Percentiles rank a stretch among this genome's conserved stretches.
phyloP scores from a whole-genome alignment of 2,888 invertebrate genomes.

The Erebia palarica region DNA sequence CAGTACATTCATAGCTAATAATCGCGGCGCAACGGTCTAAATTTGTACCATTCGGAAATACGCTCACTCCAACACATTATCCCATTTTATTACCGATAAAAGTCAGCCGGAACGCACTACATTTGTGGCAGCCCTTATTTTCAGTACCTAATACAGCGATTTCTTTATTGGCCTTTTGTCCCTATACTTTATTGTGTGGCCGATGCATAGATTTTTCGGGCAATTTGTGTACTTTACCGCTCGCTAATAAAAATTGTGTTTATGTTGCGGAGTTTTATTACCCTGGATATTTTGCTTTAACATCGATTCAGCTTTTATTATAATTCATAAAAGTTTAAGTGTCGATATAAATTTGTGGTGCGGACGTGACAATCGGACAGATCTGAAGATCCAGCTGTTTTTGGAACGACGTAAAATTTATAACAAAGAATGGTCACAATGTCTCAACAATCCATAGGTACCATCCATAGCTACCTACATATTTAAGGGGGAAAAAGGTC shows the following conservation, averaged over 20 bases:
- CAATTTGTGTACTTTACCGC: conserved; percentile 71
- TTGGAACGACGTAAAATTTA: conserved; percentile 26
- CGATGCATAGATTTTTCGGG: conserved; percentile 73
- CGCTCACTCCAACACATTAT: conserved; percentile 79
- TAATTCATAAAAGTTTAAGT: conserved; percentile 66
- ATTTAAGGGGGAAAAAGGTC: background rate
- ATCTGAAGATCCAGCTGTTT: conserved; percentile 37
- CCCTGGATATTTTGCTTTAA: conserved; percentile 67
- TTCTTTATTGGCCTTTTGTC: conserved; percentile 70
- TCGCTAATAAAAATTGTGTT: conserved; percentile 67
- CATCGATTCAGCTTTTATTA: conserved; percentile 58
- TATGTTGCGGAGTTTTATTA: conserved; percentile 67
- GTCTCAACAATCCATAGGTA: conserved; percentile 18
- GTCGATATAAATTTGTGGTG: conserved; percentile 43
- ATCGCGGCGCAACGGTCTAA: conserved; percentile 69
- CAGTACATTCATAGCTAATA: conserved; percentile 59
- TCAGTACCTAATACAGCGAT: conserved; percentile 74
- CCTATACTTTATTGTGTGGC: conserved; percentile 67
- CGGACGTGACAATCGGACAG: conserved; percentile 44
- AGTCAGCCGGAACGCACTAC: conserved; percentile 76
- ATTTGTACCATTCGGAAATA: conserved; percentile 80
- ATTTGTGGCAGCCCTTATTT: conserved; percentile 79
- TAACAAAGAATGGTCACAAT: conserved; percentile 30
- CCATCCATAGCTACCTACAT: background rate
- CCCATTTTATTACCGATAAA: conserved; percentile 81